These are phyloP conservation scores for Exocentrus adspersus DNA, from an alignment of 2,888 invertebrate species.

Conservation along the genomic window DNA sequence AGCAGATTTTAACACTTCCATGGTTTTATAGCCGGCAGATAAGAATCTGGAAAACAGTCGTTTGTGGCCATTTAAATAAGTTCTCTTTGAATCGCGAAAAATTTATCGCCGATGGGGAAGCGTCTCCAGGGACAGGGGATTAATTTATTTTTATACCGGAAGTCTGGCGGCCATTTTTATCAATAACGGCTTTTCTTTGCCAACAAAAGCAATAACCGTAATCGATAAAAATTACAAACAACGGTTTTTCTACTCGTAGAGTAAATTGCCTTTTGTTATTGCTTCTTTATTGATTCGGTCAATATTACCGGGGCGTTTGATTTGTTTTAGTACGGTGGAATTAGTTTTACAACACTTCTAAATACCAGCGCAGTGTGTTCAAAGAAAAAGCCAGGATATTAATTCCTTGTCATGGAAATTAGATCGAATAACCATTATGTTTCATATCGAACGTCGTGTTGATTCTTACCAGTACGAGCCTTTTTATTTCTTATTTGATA, in stretches of 20 bases:
- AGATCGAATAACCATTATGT: no score
- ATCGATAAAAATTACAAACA: conserved; percentile 1
- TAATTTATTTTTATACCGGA: background rate
- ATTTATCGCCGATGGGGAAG: background rate
- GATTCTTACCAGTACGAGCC: background rate
- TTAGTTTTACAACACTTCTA: background rate
- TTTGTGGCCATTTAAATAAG: conserved; percentile 2
- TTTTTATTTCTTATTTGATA: background rate
- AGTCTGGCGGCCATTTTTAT: conserved; percentile 5
- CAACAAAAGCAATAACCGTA: background rate
- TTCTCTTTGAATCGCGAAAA: background rate
- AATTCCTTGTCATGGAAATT: no score
- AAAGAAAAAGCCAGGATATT: no score
- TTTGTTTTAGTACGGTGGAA: background rate
- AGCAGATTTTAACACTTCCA: background rate
- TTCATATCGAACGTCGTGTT: no score
- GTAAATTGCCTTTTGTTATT: background rate
- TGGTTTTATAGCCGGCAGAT: background rate
- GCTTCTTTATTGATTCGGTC: background rate
- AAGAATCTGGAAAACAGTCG: background rate
- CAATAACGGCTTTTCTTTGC: conserved; percentile 1
- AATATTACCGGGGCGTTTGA: background rate
- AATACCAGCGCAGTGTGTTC: no score
- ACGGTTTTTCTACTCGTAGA: background rate
- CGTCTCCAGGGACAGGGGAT: background rate